These are phyloP conservation scores for Volucella inflata DNA, from an alignment of 2,888 invertebrate species.

Conservation along the genomic window DNA sequence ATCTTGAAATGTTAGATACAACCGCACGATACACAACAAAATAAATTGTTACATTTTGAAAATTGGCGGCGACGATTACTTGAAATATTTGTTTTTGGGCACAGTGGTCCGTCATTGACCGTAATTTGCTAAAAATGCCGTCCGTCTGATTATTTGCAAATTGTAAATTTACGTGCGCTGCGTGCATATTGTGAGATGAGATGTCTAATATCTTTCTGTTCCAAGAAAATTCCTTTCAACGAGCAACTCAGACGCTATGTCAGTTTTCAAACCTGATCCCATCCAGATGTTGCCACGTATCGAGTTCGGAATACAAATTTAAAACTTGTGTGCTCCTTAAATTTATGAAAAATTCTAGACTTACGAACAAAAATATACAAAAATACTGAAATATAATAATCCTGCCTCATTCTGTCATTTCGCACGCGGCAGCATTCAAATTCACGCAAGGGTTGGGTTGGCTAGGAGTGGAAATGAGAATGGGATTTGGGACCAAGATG, in stretches of 20 bases:
- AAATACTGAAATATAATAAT: not conserved
- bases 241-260: not conserved
- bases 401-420: slow-evolving; percentile 47
- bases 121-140: slow-evolving; percentile 31
- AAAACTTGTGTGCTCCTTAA: not conserved
- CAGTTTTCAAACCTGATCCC: slow-evolving; percentile 15
- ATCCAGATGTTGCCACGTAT: slow-evolving; percentile 49
- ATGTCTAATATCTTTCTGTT: not conserved
- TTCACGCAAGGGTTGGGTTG: slow-evolving; percentile 52
- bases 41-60: slow-evolving; percentile 1
- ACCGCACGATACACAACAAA: not conserved
- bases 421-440: slow-evolving; percentile 49
- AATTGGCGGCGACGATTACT: slow-evolving; percentile 25
- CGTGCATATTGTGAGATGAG: not conserved
- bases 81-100: slow-evolving; percentile 1
- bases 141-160: slow-evolving; percentile 20
- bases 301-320: slow-evolving; percentile 21
- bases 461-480: not conserved
- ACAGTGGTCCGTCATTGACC: slow-evolving; percentile 43
- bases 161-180: not conserved
- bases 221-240: not conserved
- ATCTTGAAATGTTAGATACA: slow-evolving; percentile 27
- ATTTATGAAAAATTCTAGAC: slow-evolving; percentile 17
- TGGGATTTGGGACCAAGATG: slow-evolving; percentile 24
- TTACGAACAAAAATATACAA: not conserved